These are phyloP conservation scores for Proisotoma minuta DNA, from an alignment of 2,888 invertebrate genomes.

Conservation along the genomic window DNA sequence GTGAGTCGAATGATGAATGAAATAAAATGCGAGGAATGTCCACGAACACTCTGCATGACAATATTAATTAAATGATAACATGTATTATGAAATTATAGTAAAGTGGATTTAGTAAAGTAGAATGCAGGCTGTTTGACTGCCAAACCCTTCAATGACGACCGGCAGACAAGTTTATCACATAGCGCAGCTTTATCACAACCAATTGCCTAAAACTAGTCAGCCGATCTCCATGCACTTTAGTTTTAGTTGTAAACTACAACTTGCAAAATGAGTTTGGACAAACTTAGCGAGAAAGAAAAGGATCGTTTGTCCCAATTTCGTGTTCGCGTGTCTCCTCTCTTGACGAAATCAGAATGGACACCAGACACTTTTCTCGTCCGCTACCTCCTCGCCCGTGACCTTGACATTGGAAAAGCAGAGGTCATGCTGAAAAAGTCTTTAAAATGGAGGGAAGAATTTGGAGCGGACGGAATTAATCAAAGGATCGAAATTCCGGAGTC, in stretches of 20 bases:
- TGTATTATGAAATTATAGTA: too few species aligned
- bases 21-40: too few species aligned
- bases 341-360: not conserved
- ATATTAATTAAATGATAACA: too few species aligned
- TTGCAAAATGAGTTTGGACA: constrained; percentile 11
- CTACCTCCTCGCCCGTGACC: constrained; percentile 22
- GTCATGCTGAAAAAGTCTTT: constrained; percentile 21
- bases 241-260: constrained; percentile 15
- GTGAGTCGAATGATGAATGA: too few species aligned
- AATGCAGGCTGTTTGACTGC: too few species aligned
- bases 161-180: too few species aligned
- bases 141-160: too few species aligned
- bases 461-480: constrained; percentile 4
- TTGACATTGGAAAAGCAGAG: constrained; percentile 21
- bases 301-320: not conserved
- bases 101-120: too few species aligned
- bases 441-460: constrained; percentile 14
- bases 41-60: too few species aligned
- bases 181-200: too few species aligned
- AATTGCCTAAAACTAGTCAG: too few species aligned
- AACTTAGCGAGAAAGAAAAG: too few species aligned
- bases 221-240: constrained; percentile 12
- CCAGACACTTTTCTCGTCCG: constrained; percentile 16
- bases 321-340: not conserved
- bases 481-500: not conserved